Base-by-base conservation (phyloP, 2,888 invertebrate genomes). In the Melieria omissa region DNA sequence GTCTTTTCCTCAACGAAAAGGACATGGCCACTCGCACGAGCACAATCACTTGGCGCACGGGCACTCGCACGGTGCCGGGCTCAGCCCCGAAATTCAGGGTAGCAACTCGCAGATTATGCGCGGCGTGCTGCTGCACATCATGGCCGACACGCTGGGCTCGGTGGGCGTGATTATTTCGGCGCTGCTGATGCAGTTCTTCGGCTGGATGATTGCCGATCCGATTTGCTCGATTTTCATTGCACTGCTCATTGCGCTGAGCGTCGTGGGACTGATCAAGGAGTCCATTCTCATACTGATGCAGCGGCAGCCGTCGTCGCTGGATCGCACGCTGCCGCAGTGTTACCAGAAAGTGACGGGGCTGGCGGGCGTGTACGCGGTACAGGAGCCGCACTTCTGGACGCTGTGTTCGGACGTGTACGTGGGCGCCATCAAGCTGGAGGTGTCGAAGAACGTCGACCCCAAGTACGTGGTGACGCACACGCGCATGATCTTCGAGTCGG, bases 311-410 rank as follows among this genome's bases (percentile, higher is more conserved):
- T 86, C 90, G 29, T 89, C 91, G 3, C 87, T 98, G 74, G 98
- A 98, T 86, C 90, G 93, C 73, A 89, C 92, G 46, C 87, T 98
- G 76, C 95, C 97, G 0, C 94, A 94, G 81, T 93, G 97, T 83
- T 98, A 94, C 87, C 94, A 96, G 82, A 93, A 95, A 81, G 93
- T 96, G 79, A 94, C 94, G 62, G 93, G 96, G 75, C 87, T 98
- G 70, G 95, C 97, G 9, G 98, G 98, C 5, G 98, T 98, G 16
- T 95, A 96, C 85, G 95, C 96, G 73, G 96, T 98, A 10, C 97
- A 98, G 83, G 98, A 99, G 81, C 97, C 97, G 4, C 98, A 98
- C 85, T 98, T 99, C 88, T 99, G 98, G 98, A 99, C 98, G 12
- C 89, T 99, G 74, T 98, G 98, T 86, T 97, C 96, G 84, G 96